Base-by-base conservation (phyloP, 2,888 invertebrate species). In the Coelinius sp. region DNA sequence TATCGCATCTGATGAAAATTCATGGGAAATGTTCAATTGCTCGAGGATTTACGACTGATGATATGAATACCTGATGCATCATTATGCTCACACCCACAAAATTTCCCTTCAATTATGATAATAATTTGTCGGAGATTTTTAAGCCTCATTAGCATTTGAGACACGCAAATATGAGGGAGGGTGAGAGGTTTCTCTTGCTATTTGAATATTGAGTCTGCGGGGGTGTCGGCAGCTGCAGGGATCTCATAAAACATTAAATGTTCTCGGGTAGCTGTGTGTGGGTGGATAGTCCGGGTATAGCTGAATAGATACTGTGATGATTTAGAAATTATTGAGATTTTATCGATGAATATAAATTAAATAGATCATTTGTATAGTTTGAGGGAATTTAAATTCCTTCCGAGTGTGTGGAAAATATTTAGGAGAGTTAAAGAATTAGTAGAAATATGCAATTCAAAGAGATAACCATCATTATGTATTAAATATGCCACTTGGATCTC, bases 201-300 rank as follows among this genome's bases (percentile, higher is more conserved):
- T 86, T 86, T 86, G 85, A 86, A 86, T 86, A 85, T 84, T 84
- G 83, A 84, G 82, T 82, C 76, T 86, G 85, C 85, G 86, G 84
- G 86, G 85, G 86, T 85, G 86, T 86, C 76, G 82, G 81, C 84
- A 85, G 85, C 84, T 83, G 84, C 84, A 81, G 80, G 73, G 79
- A 81, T 80, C 83, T 80, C 83, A 83, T 84, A 83, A 84, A 84
- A 79, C 84, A 84, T 85, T 83, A 85, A 86, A 83, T 83, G 81
- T 85, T 82, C 35, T 7, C 31, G 31, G 78, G 80, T 80, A 76
- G 81, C 71, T 62, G 64, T 69, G 74, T 67, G 65, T 31, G 7
- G 73, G 73, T 74, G 77, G 67, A 71, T 64, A 67, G 41, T 77
- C 80, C 76, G 78, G 77, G 80, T 79, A 80, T 49, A 46, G 70